Evolutionary conservation across 2,797 vertebrate species (phyloP).

Genomic region (Ctenosaura bakeri): DNA sequence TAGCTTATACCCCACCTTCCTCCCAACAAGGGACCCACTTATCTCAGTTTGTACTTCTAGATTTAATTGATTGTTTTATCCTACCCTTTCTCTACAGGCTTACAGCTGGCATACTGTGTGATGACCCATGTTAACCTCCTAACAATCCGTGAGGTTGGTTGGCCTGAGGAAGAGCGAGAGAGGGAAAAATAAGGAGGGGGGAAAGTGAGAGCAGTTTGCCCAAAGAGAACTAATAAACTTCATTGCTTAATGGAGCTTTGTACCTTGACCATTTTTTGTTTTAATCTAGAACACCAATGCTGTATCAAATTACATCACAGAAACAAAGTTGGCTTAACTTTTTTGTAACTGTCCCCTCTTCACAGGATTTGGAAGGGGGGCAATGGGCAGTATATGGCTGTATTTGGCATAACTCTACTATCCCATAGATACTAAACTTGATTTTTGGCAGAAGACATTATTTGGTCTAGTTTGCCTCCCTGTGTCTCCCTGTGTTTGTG

Average conservation of each 20-base stretch:
- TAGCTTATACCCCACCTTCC: no score
- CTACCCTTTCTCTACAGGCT: neutral
- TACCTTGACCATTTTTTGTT: no score
- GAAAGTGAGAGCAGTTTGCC: neutral
- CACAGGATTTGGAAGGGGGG: no score
- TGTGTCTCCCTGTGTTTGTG: neutral
- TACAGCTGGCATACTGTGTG: neutral
- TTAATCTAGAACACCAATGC: neutral
- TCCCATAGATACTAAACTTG: neutral
- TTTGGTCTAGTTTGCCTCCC: neutral
- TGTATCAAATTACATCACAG: neutral
- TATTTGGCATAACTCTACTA: neutral
- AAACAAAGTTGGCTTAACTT: neutral
- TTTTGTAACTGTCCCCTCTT: neutral
- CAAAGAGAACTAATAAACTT: no score
- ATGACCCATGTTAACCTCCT: neutral
- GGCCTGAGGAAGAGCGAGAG: neutral
- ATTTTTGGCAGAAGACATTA: neutral
- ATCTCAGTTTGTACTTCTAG: neutral
- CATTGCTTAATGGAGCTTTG: neutral
- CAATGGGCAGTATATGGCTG: neutral
- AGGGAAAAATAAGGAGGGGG: rapidly evolving
- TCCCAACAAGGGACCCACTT: neutral
- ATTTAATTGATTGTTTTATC: neutral
- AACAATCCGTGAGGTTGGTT: neutral